Conservation (phyloP, 2,888 invertebrate genomes). For the Ennomos erosarius region DNA sequence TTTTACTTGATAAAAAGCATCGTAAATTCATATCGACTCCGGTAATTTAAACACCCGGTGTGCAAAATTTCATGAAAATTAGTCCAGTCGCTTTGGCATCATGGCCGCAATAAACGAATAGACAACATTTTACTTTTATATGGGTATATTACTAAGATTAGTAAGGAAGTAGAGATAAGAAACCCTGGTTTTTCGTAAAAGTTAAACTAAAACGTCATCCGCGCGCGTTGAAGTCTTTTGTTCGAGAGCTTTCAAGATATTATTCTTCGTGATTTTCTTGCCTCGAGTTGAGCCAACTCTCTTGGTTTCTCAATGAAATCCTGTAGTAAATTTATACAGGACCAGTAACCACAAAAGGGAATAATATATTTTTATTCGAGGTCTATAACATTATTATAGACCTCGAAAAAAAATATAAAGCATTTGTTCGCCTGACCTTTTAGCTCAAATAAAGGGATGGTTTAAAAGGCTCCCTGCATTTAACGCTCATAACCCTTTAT, state of each 20-base stretch:
- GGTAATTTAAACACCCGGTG: too few relatives aligned
- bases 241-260: constrained; percentile 5
- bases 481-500: constrained; percentile 70
- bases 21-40: too few relatives aligned
- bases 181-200: too few relatives aligned
- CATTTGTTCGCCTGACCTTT: constrained; percentile 39
- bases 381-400: not conserved
- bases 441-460: constrained; percentile 48
- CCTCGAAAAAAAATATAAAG: constrained; percentile 17
- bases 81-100: too few relatives aligned
- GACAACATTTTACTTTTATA: too few relatives aligned
- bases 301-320: not conserved
- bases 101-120: too few relatives aligned
- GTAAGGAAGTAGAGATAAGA: too few relatives aligned
- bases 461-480: constrained; percentile 47
- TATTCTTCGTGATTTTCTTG: not conserved
- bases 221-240: constrained; percentile 32
- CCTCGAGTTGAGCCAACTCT: not conserved
- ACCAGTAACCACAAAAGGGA: constrained; percentile 1
- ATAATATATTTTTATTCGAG: constrained; percentile 7
- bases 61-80: too few relatives aligned
- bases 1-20: too few relatives aligned
- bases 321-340: not conserved
- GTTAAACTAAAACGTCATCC: not conserved
- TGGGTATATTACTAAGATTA: too few relatives aligned